Conservation (phyloP, 2,888 invertebrate genomes). For the Pollenia angustigena region DNA sequence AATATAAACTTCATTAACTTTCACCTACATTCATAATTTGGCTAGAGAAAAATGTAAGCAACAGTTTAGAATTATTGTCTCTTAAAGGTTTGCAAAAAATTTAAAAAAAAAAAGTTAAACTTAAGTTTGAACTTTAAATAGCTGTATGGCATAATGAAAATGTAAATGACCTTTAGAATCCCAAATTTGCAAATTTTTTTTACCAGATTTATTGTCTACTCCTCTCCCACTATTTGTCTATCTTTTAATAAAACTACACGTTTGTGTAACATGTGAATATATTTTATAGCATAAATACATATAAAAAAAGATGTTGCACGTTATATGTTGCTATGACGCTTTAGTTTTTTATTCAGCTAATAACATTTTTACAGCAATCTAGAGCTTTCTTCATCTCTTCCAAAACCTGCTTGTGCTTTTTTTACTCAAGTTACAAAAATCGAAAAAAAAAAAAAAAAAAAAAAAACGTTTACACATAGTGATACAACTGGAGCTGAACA, state of each 20-base stretch:
- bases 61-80: too few relatives aligned
- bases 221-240: too few relatives aligned
- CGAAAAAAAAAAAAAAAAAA: background rate
- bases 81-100: too few relatives aligned
- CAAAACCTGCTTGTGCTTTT: too few relatives aligned
- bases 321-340: slow-evolving; percentile 33
- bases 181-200: too few relatives aligned
- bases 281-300: background rate
- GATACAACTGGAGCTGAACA: too few relatives aligned
- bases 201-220: too few relatives aligned
- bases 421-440: slow-evolving; percentile 2
- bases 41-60: background rate
- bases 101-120: too few relatives aligned
- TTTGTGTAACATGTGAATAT: slow-evolving; percentile 47
- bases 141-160: too few relatives aligned
- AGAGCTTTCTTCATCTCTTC: background rate
- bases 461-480: too few relatives aligned
- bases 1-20: slow-evolving; percentile 12
- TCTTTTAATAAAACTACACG: slow-evolving; percentile 24
- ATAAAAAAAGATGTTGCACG: slow-evolving; percentile 1
- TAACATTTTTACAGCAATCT: background rate
- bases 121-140: too few relatives aligned
- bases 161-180: too few relatives aligned
- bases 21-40: background rate
- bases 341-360: background rate